Evolutionary conservation across 2,113 vertebrate genomes (phyloP).

Genomic region (Odontesthes bonariensis): DNA sequence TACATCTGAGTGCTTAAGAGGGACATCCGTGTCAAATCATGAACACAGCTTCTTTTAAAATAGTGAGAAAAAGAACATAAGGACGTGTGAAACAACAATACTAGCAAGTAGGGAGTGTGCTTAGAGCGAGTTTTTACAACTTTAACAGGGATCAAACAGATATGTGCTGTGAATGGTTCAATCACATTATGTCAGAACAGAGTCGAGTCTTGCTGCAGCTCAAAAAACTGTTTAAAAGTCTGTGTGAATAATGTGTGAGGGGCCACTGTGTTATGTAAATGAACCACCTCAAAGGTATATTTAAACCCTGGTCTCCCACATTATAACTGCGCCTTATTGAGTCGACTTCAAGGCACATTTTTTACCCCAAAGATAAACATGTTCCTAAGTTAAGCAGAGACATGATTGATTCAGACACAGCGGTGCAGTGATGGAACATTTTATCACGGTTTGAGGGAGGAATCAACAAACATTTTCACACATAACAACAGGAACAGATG

Average conservation of each 20-base stretch:
- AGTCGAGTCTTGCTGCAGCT: slow-evolving; percentile 22
- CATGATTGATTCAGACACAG: slow-evolving; percentile 66
- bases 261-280: slow-evolving; percentile 66
- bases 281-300: slow-evolving; percentile 58
- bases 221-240: slow-evolving; percentile 50
- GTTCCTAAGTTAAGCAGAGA: slow-evolving; percentile 52
- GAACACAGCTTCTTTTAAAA: slow-evolving; percentile 38
- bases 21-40: slow-evolving; percentile 24
- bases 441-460: slow-evolving; percentile 59
- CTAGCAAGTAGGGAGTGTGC: slow-evolving; percentile 8
- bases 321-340: slow-evolving; percentile 45
- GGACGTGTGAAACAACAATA: slow-evolving; percentile 40
- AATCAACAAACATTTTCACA: slow-evolving; percentile 74
- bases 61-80: slow-evolving; percentile 20
- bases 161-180: slow-evolving; percentile 23
- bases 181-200: slow-evolving; percentile 40
- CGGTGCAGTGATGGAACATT: slow-evolving; percentile 53
- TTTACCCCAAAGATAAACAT: slow-evolving; percentile 63
- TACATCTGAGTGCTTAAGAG: background rate
- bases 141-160: slow-evolving; percentile 47
- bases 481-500: slow-evolving; percentile 76
- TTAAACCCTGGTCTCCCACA: slow-evolving; percentile 17
- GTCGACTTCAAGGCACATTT: slow-evolving; percentile 54
- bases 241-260: slow-evolving; percentile 39
- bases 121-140: slow-evolving; percentile 13